Percentiles rank a stretch among this genome's conserved stretches.
These are phyloP conservation scores for Fragum fragum DNA, from an alignment of 2,888 invertebrate genomes.

Conservation along the genomic window DNA sequence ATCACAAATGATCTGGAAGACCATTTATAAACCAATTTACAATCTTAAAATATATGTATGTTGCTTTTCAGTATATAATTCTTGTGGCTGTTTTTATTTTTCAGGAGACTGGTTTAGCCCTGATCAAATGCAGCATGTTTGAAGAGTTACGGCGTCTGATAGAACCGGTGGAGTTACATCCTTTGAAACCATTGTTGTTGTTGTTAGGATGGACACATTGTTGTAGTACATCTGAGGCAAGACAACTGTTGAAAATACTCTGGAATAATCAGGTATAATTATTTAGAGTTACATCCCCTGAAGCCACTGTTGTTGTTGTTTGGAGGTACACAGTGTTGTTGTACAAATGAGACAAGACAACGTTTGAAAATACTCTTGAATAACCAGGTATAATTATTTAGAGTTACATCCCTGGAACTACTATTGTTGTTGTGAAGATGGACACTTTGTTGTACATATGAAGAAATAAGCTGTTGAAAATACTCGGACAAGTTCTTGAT, in stretches of 20 bases:
- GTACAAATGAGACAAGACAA: conserved; percentile 75
- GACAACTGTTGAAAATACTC: conserved; percentile 77
- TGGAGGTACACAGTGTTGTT: conserved; percentile 82
- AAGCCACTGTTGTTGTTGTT: conserved; percentile 81
- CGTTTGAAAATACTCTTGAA: conserved; percentile 80
- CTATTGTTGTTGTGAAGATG: conserved; percentile 82
- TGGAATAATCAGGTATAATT: conserved; percentile 74
- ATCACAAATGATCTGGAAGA: too few relatives aligned
- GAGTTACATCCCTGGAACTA: conserved; percentile 82
- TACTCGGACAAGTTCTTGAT: too few relatives aligned
- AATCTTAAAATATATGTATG: too few relatives aligned
- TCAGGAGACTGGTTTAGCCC: conserved; percentile 78
- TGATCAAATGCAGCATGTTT: conserved; percentile 80
- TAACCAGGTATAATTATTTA: conserved; percentile 68
- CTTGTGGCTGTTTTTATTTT: conserved; percentile 28
- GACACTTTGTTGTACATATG: conserved; percentile 76
- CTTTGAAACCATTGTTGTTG: conserved; percentile 81
- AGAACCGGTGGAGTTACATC: conserved; percentile 78
- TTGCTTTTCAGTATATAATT: too few relatives aligned
- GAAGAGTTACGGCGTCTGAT: conserved; percentile 75
- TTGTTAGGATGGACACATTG: conserved; percentile 83
- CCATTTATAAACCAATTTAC: too few relatives aligned
- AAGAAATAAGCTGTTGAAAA: conserved; percentile 79
- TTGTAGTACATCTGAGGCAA: conserved; percentile 75
- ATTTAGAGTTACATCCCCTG: conserved; percentile 81